A percentile compares a stretch with the other conserved stretches of the same genome.
These are phyloP conservation scores for Delphinapterus leucas DNA, from an alignment of 2,113 vertebrate genomes.

Conservation along the genomic window DNA sequence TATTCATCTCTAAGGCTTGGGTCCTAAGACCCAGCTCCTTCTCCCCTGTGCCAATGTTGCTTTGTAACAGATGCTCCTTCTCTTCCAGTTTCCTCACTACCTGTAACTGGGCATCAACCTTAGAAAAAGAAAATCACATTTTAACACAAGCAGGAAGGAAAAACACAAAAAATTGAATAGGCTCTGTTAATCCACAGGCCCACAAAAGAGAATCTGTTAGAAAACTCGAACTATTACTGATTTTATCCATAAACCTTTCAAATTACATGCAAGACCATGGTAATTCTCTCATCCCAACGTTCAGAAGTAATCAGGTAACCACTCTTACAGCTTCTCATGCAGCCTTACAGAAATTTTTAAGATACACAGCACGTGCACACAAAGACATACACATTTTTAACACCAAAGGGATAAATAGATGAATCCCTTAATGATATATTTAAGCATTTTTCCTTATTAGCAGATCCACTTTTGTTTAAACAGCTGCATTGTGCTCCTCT, in stretches of 20 bases:
- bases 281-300: background rate
- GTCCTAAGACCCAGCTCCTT: constrained; percentile 93
- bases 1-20: constrained; percentile 97
- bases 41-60: constrained; percentile 95
- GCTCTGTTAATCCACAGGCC: background rate
- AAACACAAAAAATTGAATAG: background rate
- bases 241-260: background rate
- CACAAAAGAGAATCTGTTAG: background rate
- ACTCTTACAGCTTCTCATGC: background rate
- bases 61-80: constrained; percentile 97
- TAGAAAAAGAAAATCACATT: background rate
- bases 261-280: background rate
- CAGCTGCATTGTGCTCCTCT: background rate
- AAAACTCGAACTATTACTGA: background rate
- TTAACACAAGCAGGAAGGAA: background rate
- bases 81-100: constrained; percentile 96
- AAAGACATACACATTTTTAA: background rate
- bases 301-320: background rate
- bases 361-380: background rate
- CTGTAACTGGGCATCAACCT: constrained; percentile 97
- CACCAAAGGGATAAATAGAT: background rate
- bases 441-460: background rate
- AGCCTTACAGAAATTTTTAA: background rate
- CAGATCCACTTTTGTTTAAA: background rate
- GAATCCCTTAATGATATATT: background rate